Conservation (phyloP, 1,140 invertebrate genomes). For the Nixonia krombeini region DNA sequence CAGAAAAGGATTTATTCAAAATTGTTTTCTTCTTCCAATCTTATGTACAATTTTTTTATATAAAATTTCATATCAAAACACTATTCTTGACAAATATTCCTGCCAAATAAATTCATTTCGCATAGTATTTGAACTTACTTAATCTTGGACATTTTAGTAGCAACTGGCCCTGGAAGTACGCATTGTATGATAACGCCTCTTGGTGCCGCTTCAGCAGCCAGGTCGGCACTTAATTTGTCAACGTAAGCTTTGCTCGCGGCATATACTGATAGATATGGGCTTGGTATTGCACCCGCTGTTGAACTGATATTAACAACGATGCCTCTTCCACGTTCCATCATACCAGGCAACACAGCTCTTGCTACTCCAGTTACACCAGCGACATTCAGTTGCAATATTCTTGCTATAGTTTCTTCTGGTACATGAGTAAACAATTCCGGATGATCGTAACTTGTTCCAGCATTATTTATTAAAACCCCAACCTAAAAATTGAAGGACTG, state of each 20-base stretch:
- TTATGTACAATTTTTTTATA: too few relatives aligned
- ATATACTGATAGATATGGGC: constrained; percentile 89
- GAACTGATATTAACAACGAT: constrained; percentile 95
- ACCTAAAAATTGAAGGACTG: constrained; percentile 73
- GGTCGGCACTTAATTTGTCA: constrained; percentile 85
- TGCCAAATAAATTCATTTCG: too few relatives aligned
- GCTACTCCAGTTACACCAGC: constrained; percentile 77
- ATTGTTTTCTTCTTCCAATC: too few relatives aligned
- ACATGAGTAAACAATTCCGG: constrained; percentile 88
- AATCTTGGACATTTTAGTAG: constrained; percentile 94
- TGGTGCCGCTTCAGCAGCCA: constrained; percentile 83
- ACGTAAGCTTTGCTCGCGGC: constrained; percentile 92
- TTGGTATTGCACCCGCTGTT: constrained; percentile 82
- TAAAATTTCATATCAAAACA: too few relatives aligned
- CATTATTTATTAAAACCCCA: constrained; percentile 95
- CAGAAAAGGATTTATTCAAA: too few relatives aligned
- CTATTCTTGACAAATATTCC: too few relatives aligned
- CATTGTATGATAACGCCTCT: constrained; percentile 88
- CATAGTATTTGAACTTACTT: constrained; percentile 59
- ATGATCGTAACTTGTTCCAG: constrained; percentile 91
- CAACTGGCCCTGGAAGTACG: constrained; percentile 89
- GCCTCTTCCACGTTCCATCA: constrained; percentile 88
- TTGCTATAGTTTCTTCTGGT: constrained; percentile 69
- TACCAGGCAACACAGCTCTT: constrained; percentile 85
- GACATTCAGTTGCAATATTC: constrained; percentile 74